Percentiles rank a stretch among this genome's conserved stretches.
Evolutionary conservation across 1,140 invertebrate genomes (phyloP).

Genomic region (Brachionus asplanchnoidis): DNA sequence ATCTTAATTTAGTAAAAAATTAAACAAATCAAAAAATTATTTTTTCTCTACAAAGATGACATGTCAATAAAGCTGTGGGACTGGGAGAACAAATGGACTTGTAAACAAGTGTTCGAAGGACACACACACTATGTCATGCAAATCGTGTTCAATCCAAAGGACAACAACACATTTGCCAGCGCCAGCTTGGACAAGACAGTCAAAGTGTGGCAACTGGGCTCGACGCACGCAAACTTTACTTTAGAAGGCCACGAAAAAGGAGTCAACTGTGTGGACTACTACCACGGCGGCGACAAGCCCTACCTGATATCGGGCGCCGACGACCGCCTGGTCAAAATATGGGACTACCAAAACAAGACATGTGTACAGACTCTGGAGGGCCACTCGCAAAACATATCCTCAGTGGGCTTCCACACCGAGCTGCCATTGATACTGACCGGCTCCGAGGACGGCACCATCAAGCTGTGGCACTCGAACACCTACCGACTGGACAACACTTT

Average conservation of each 20-base stretch:
- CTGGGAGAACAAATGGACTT: slow-evolving; percentile 96
- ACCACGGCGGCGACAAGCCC: slow-evolving; percentile 98
- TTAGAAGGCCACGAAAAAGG: slow-evolving; percentile 97
- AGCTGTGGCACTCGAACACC: slow-evolving; percentile 62
- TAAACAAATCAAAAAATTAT: not conserved
- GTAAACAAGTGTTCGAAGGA: slow-evolving; percentile 78
- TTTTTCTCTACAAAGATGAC: slow-evolving; percentile 70
- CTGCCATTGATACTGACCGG: slow-evolving; percentile 93
- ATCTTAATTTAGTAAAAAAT: not conserved
- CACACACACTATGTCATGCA: slow-evolving; percentile 99
- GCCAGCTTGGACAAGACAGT: slow-evolving; percentile 94
- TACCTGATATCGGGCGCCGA: slow-evolving; percentile 98
- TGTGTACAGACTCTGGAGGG: slow-evolving; percentile 97
- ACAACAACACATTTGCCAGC: slow-evolving; percentile 99
- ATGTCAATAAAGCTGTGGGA: slow-evolving; percentile 99
- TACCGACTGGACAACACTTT: slow-evolving; percentile 78
- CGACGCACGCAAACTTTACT: slow-evolving; percentile 93
- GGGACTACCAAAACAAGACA: slow-evolving; percentile 99
- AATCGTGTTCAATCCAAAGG: slow-evolving; percentile 98
- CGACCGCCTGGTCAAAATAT: slow-evolving; percentile 93
- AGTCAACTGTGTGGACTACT: slow-evolving; percentile 98
- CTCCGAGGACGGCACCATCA: slow-evolving; percentile 75
- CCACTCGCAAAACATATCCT: slow-evolving; percentile 90
- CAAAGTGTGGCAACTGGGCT: slow-evolving; percentile 96
- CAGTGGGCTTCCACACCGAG: slow-evolving; percentile 86